A percentile compares a stretch with the other conserved stretches of the same genome.
Conservation (phyloP, 2,888 invertebrate species). For the Thysanoteuthis rhombus region DNA sequence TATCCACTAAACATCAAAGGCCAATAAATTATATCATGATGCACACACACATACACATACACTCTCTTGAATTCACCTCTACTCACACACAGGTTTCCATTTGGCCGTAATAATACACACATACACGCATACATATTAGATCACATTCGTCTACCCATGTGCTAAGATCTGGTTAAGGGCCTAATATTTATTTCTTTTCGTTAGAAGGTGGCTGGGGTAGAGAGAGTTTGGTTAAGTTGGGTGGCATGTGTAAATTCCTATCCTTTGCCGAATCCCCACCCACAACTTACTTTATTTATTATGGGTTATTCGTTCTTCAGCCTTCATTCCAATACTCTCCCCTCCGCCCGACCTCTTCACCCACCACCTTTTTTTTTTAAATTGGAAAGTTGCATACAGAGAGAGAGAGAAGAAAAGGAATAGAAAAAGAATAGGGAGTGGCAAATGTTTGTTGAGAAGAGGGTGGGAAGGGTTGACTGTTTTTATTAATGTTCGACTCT, state of each 20-base stretch:
- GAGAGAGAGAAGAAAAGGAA: background rate
- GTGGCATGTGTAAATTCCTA: slow-evolving; percentile 12
- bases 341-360: background rate
- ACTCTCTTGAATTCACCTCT: no score
- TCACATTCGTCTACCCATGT: background rate
- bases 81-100: no score
- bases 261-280: background rate
- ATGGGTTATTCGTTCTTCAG: background rate
- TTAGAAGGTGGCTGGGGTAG: background rate
- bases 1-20: no score
- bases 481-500: slow-evolving; percentile 12
- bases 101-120: no score
- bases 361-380: background rate
- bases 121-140: no score
- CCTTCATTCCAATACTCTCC: background rate
- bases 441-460: background rate
- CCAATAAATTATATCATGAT: no score
- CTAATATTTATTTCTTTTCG: background rate
- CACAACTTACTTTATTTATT: background rate
- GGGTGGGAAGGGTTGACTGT: background rate
- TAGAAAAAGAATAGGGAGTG: background rate
- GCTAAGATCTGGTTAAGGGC: background rate
- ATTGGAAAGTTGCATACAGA: background rate
- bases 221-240: background rate
- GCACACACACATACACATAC: no score